phyloP scores from a whole-genome alignment of 2,113 vertebrate species.

The Cichladusa arquata region DNA sequence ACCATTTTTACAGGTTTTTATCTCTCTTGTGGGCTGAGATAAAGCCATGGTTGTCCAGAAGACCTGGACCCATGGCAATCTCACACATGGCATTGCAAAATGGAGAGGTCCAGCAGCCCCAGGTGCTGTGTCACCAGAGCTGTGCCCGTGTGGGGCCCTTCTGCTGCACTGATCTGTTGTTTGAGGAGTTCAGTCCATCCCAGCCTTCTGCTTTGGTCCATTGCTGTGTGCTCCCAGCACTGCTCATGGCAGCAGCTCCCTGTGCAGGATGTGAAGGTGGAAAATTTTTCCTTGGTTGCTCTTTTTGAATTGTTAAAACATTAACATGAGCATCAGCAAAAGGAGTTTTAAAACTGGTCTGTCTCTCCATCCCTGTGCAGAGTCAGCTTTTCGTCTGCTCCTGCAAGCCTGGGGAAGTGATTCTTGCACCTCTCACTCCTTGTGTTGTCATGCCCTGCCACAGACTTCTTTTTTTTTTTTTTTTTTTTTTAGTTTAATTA shows the following conservation, averaged over 20 bases:
- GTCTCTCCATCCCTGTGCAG: not conserved
- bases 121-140: rapidly evolving
- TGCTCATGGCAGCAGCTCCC: not conserved
- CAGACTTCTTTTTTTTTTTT: not conserved
- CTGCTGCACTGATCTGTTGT: rapidly evolving
- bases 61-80: no score
- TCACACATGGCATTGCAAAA: not conserved
- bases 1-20: not conserved
- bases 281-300: not conserved
- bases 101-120: not conserved
- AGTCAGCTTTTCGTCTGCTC: not conserved
- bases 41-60: not conserved
- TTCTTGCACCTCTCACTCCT: not conserved
- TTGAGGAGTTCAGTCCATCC: not conserved
- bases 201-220: not conserved
- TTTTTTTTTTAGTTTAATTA: not conserved
- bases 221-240: rapidly evolving
- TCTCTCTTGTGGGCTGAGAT: rapidly evolving
- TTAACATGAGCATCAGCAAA: not conserved
- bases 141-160: rapidly evolving
- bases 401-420: not conserved
- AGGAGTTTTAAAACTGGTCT: not conserved
- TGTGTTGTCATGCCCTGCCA: not conserved
- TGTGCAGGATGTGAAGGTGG: not conserved
- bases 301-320: not conserved